phyloP scores from a whole-genome alignment of 2,888 invertebrate genomes.

The Trisateles emortualis region DNA sequence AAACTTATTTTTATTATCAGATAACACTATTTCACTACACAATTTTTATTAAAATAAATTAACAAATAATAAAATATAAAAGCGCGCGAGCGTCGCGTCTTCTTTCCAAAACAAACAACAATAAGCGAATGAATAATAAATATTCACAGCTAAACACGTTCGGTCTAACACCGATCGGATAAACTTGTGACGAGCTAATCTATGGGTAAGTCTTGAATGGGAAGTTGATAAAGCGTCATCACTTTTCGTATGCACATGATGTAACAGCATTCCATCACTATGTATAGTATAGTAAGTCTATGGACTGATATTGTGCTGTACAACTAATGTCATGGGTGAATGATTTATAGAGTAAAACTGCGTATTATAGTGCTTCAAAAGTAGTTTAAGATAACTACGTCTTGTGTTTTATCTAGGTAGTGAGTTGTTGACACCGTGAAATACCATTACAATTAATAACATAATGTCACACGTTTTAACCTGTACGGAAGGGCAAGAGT shows the following conservation, averaged over 20 bases:
- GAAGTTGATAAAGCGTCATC: conserved; percentile 62
- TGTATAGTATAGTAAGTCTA: background rate
- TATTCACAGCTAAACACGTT: conserved; percentile 29
- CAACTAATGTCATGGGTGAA: background rate
- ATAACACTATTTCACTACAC: background rate
- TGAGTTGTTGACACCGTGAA: too few species aligned
- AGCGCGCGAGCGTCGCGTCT: conserved; percentile 14
- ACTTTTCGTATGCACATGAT: conserved; percentile 54
- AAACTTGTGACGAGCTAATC: conserved; percentile 56
- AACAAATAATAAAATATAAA: conserved; percentile 7
- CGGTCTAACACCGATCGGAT: conserved; percentile 36
- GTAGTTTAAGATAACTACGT: too few species aligned
- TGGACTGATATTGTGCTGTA: too few species aligned
- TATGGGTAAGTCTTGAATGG: conserved; percentile 50
- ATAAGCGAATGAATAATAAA: conserved; percentile 36
- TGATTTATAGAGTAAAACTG: background rate
- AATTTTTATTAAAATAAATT: background rate
- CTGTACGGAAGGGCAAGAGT: too few species aligned
- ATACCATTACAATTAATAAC: too few species aligned
- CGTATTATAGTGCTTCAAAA: too few species aligned
- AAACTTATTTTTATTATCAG: background rate
- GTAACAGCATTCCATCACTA: conserved; percentile 45
- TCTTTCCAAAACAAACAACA: conserved; percentile 40
- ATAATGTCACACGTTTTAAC: too few species aligned
- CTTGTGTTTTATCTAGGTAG: too few species aligned